These are phyloP conservation scores for Chaetops frenatus DNA, from an alignment of 2,113 vertebrate species.

Conservation along the genomic window DNA sequence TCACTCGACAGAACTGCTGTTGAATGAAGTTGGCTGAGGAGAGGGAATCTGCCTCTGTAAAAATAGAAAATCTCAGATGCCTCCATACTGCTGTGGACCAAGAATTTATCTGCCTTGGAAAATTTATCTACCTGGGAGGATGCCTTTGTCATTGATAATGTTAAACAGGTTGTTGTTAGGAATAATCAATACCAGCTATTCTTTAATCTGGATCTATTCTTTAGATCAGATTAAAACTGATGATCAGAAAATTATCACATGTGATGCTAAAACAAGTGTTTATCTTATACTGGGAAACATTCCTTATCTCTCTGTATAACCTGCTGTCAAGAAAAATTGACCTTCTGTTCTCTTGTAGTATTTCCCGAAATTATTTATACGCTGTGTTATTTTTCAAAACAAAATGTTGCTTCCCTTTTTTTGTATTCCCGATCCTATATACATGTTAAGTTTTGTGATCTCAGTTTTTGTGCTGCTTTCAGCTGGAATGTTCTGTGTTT, in stretches of 20 bases:
- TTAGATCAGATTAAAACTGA: background rate
- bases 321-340: background rate
- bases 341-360: background rate
- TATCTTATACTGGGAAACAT: background rate
- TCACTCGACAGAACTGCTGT: background rate
- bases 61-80: background rate
- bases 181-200: background rate
- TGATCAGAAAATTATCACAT: background rate
- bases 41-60: background rate
- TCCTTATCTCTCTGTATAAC: background rate
- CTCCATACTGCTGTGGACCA: background rate
- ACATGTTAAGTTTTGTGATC: accelerated
- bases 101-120: background rate
- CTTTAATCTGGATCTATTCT: background rate
- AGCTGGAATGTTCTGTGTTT: background rate
- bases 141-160: background rate
- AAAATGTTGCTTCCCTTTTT: background rate
- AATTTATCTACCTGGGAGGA: background rate
- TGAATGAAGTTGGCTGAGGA: background rate
- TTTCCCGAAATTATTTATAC: background rate
- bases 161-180: background rate
- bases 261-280: background rate
- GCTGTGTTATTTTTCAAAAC: background rate
- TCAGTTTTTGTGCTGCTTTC: background rate
- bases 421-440: accelerated